Base-by-base conservation (phyloP, 2,888 invertebrate species). In the Crematogaster levior region DNA sequence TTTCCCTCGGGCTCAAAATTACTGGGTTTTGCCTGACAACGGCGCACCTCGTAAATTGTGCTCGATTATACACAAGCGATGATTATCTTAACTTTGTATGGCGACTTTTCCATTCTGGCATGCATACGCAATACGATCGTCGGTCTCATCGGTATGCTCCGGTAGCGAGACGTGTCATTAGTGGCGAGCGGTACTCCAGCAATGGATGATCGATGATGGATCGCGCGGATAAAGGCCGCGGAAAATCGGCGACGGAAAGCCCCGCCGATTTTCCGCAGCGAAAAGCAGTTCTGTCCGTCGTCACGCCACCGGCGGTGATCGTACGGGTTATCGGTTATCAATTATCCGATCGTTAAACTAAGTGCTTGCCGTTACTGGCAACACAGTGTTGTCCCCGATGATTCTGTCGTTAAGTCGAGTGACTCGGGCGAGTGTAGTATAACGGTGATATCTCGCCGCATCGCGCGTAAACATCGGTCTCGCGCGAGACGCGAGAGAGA, bases 131-230 rank as follows among this genome's bases (percentile, higher is more conserved):
- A 65, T 34, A 30, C 43, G 77, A 77, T 77, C 43, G 43, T 53
- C 21, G 46, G 65, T 46, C 18, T 43, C 65, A 65, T 5, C 72
- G 46, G n/a, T 46, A 24, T 18, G 34, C 70, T 68, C n/a, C 53
- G 77, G 72, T 70, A 70, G 77, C 51, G 72, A 79, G 68, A 79
- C 77, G 77, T 79, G 77, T 70, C 72, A 79, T 79, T 79, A 79
- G 30, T 53, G 21, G 21, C 53, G 68, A 77, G 53, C 53, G 18
- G 77, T 30, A 18, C 34, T 10, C 15, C 30, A 61, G 53, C 51
- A 18, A 40, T 30, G 56, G 48, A 79, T 70, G 77, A 79, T 40
- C 56, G 56, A 68, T 48, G 68, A 68, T 48, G 15, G 7, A n/a
- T 68, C 68, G 53, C 70, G 30, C 51, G 51, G 43, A 72, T 79